phyloP scores from a whole-genome alignment of 2,888 invertebrate species.

The Chymomyza amoena region DNA sequence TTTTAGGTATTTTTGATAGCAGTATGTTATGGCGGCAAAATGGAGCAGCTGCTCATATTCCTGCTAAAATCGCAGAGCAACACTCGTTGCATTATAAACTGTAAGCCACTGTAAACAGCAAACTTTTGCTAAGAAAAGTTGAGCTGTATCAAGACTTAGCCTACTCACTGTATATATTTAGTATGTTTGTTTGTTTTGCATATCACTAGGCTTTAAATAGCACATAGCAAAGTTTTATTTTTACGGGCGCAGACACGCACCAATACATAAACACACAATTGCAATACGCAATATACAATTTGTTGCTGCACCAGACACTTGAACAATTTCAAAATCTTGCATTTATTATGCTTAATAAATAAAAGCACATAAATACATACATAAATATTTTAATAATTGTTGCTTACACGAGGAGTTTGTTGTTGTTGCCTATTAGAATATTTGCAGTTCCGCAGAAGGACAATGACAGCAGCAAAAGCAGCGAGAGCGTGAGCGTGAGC shows the following conservation, averaged over 20 bases:
- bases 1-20: too few relatives aligned
- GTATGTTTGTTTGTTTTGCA: conserved; percentile 7
- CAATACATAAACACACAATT: not conserved
- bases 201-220: conserved; percentile 48
- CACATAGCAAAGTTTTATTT: conserved; percentile 56
- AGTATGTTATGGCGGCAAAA: too few relatives aligned
- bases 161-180: too few relatives aligned
- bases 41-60: too few relatives aligned
- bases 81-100: too few relatives aligned
- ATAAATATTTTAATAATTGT: conserved; percentile 27
- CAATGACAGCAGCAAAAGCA: conserved; percentile 37
- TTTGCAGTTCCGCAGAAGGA: conserved; percentile 38
- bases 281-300: conserved; percentile 2
- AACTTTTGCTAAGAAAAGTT: too few relatives aligned
- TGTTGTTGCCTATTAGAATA: conserved; percentile 29
- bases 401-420: conserved; percentile 33
- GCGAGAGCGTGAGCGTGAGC: conserved; percentile 12
- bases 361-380: not conserved
- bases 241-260: conserved; percentile 27
- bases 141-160: too few relatives aligned
- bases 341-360: too few relatives aligned
- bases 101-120: too few relatives aligned
- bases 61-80: too few relatives aligned
- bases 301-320: too few relatives aligned
- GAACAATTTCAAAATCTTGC: too few relatives aligned